Evolutionary conservation across 2,113 vertebrate species (phyloP), one percentile per base, ranked within the genome.

Genomic region (Elaphurus davidianus): DNA sequence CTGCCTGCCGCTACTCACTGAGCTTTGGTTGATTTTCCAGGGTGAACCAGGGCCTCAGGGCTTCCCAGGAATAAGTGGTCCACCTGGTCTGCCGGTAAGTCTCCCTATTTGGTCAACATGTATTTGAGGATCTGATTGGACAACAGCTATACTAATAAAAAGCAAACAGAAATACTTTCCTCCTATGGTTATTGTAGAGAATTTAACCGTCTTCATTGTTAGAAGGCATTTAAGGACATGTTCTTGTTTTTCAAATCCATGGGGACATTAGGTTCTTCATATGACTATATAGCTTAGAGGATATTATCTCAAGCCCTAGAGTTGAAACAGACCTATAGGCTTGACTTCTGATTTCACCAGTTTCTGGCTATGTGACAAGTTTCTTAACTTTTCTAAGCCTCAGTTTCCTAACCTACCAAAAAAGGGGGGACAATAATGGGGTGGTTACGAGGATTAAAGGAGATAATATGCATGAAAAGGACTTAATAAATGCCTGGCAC

Each of bases 1-100:
- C 36, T 94, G 79, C 60, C 43, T 93, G 50, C 19, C 74, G 45
- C 71, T 88, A 47, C 62, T 90, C 60, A 87, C 33, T 92, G 85
- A 91, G 90, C 19, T 92, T 95, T 97, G 87, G 7, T 93, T 98
- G 94, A 19, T 76, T 86, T 95, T 98, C 27, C 96, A 99, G 99
- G 99, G 99, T 74, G 98, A 99, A 54, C 92, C 94, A 40, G 99
- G 99, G 2, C 98, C 92, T 52, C 98, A 87, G n/a, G 99, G 99
- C 67, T 1, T 95, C n/a, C 98, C 98, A 97, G 99, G 99, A 60
- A 81, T 27, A 7, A 71, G 40, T 54, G 99, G 99, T 57, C 43
- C 6, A 55, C 98, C 98, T 43, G 99, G 99, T 6, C 13, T 36
- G 36, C 98, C 98, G 88, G 99, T 99, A 98, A 99, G 99, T 98